Base-by-base conservation (phyloP, 2,113 vertebrate genomes). In the Cyprinus carpio region DNA sequence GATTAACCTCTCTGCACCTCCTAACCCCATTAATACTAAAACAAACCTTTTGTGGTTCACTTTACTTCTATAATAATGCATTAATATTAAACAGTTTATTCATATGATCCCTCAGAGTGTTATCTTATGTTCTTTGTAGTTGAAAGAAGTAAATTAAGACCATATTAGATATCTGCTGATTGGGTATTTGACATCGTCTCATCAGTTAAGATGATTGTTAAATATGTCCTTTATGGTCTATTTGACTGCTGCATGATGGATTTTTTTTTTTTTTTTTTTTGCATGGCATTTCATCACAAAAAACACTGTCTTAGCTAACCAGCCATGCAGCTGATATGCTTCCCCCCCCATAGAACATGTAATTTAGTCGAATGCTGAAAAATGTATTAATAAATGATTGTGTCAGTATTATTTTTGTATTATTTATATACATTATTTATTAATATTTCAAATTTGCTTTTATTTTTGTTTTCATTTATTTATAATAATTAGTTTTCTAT, bases 1-100 rank as follows among this genome's bases (percentile, higher is more conserved):
- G 94, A 94, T 95, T 94, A 94, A 95, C 94, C 95, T 94, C 87
- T 76, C 84, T 90, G 92, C 90, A 84, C 89, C 89, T 86, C 87
- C 87, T 91, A 89, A 93, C 88, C 89, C 89, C 92, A 87, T 87
- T 90, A 89, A 89, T 91, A 86, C 87, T 87, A 91, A 89, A 91
- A 91, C 90, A 93, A 92, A 89, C 87, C 91, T 89, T 91, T 86
- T 89, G 85, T 92, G 88, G 87, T 91, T 91, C 88, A 92, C 90
- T 87, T 94, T 91, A 92, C 92, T 84, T 37, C 34, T 90, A 87
- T 92, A 94, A 93, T 93, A 91, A 91, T 93, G 88, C 90, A 94
- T 93, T 94, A 93, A 93, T 92, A 94, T 91, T 94, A 87, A 92
- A 93, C 87, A 83, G 83, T 90, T 85, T 91, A 89, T 92, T 94